Conservation (phyloP, 2,888 invertebrate genomes). For the Oscheius sp. region DNA sequence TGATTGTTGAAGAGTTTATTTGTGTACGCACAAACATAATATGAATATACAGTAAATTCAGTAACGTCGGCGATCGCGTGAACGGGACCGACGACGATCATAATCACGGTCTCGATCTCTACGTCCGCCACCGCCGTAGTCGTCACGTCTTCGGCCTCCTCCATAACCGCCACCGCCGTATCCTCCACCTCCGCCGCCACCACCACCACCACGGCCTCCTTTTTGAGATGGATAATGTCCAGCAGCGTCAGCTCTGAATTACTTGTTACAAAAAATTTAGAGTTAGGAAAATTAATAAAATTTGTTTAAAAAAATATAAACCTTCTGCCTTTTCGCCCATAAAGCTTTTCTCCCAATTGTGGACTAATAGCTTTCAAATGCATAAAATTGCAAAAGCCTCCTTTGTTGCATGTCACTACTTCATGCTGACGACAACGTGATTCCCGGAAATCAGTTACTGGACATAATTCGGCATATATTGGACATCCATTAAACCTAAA, state of each 20-base stretch:
- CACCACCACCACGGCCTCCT: constrained; percentile 48
- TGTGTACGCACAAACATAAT: not conserved
- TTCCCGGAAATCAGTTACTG: constrained; percentile 98
- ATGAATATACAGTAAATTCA: constrained; percentile 10
- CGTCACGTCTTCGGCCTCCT: constrained; percentile 14
- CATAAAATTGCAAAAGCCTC: constrained; percentile 99
- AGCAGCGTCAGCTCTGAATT: constrained; percentile 56
- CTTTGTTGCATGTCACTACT: constrained; percentile 85
- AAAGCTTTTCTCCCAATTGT: constrained; percentile 55
- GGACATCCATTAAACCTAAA: constrained; percentile 87
- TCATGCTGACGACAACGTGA: constrained; percentile 99
- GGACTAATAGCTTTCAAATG: constrained; percentile 90
- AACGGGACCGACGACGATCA: constrained; percentile 33
- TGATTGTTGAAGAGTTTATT: constrained; percentile 1
- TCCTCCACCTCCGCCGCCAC: constrained; percentile 45
- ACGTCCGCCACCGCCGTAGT: constrained; percentile 40
- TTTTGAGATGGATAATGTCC: constrained; percentile 61
- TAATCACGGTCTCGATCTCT: constrained; percentile 33
- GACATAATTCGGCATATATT: constrained; percentile 96
- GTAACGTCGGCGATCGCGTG: constrained; percentile 5
- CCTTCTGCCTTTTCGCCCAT: constrained; percentile 53
- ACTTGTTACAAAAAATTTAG: constrained; percentile 7
- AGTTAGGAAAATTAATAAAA: too few relatives aligned
- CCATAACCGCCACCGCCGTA: constrained; percentile 46
- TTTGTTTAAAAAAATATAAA: constrained; percentile 22